Base-by-base conservation (phyloP, 1,140 invertebrate species). In the Helicoverpa zea region DNA sequence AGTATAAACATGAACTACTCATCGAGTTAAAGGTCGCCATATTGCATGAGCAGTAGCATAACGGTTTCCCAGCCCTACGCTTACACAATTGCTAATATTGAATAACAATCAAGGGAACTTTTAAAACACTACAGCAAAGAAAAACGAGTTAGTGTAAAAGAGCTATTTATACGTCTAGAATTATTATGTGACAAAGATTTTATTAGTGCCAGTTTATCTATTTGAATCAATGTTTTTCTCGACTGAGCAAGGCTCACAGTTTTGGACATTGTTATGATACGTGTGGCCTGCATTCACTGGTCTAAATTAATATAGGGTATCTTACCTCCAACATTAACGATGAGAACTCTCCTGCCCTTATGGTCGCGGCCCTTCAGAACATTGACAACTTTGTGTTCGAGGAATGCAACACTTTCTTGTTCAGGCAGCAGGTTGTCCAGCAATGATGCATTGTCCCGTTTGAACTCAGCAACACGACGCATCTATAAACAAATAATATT, bases 381-480 rank as follows among this genome's bases (percentile, higher is more conserved):
- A 87, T 98, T 98, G 1, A 98, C 96, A 0, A 98, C 96, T 79
- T 97, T 96, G 84, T 97, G 95, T 7, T 97, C 95, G 0, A 96
- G 87, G 75, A 98, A 96, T 9, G 96, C 95, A 0, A 93, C 91
- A 85, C 96, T 96, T 80, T 98, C 97, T 30, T 97, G 96, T 13
- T 94, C 94, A 0, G 97, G 97, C 85, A 96, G 88, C 13, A 98
- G 85, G 59, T 96, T 96, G 30, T 96, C 94, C 12, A 98, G 84
- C 0, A 97, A 85, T 0, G 94, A 83, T 0, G 96, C 96, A 84
- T 98, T 95, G 80, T 97, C 97, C 7, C 96, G 95, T 87, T 96
- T 97, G 88, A 98, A 98, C 47, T 96, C 96, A 2, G 97, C 97
- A 14, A 97, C 95, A 84, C 97, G 96, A 88, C 96, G 96, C 97